Evolutionary conservation across 2,888 invertebrate genomes (phyloP).

Genomic region (Cantharis rufa): DNA sequence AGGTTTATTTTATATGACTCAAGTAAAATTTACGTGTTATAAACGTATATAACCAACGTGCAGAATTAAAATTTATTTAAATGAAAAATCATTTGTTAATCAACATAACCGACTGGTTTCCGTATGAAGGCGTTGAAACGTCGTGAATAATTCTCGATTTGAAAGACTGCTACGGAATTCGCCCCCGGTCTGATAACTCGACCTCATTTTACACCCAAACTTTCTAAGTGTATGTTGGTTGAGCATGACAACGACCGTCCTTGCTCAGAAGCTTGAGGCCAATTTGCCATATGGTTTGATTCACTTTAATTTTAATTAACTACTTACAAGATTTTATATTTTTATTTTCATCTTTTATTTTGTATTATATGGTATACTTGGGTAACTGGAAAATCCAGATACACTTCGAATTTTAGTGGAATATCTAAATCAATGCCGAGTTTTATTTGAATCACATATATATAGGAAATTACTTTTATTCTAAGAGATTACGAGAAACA

Average conservation of each 20-base stretch:
- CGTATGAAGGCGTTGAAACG: conserved; percentile 39
- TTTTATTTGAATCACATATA: background rate
- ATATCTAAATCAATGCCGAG: background rate
- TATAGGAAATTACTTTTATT: too few relatives aligned
- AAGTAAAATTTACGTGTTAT: background rate
- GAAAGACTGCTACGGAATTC: conserved; percentile 38
- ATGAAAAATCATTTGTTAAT: background rate
- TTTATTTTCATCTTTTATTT: background rate
- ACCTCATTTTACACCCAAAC: conserved; percentile 37
- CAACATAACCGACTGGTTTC: conserved; percentile 41
- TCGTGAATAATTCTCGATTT: conserved; percentile 41
- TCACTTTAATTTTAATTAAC: conserved; percentile 13
- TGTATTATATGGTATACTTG: background rate
- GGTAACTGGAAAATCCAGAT: background rate
- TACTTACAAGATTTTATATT: background rate
- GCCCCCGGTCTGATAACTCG: conserved; percentile 39
- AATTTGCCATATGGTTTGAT: conserved; percentile 14
- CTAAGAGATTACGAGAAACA: too few relatives aligned
- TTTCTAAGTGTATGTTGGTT: conserved; percentile 30
- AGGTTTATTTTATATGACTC: background rate
- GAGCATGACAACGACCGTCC: conserved; percentile 36
- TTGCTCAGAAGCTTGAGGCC: conserved; percentile 30
- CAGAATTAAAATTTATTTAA: background rate
- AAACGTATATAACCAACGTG: background rate
- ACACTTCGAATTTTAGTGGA: background rate